Base-by-base conservation (phyloP, 2,113 vertebrate species). In the Panurus biarmicus region DNA sequence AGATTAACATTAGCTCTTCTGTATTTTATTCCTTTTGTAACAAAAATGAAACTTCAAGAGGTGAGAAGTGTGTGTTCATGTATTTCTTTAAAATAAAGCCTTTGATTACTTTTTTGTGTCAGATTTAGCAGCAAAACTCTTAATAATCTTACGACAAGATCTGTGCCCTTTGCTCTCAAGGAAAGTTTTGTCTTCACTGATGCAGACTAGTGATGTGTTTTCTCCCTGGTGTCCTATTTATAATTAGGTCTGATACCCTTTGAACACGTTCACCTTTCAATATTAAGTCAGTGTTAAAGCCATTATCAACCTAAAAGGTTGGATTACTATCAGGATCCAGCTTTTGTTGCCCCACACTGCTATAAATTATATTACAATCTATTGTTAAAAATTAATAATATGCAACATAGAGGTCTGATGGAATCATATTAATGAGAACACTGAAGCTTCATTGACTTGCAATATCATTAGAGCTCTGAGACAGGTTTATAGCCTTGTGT, bases 391-490 rank as follows among this genome's bases (percentile, higher is more conserved):
- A 88, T 92, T 93, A 92, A 94, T 95, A 95, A 91, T 96, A 96
- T 65, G 71, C 95, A 93, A 94, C 83, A 51, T 29, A 74, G 79
- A 92, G 50, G 88, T 90, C 92, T 96, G 86, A 90, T 94, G 73
- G 92, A 94, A 88, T 94, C 64, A 73, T 50, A 64, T 93, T 95
- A 95, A 96, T 93, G 92, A 95, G 88, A 93, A 89, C n/a, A 51
- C 92, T 84, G 90, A 96, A 93, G 95, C 92, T 95, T 95, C 92
- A 93, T 92, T 94, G 90, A 94, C 92, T 95, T 96, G 88, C 90
- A 95, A 71, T 94, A 81, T 95, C 86, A 92, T 96, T 96, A 94
- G 88, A 90, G 90, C 60, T 88, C 64, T 31, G 72, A 92, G 85
- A 86, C 92, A 95, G 86, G 90, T 94, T 95, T 96, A 92, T 96